Percentiles rank a stretch among this genome's conserved stretches.
Evolutionary conservation across 2,888 invertebrate genomes (phyloP).

Genomic region (Athetis lepigone): DNA sequence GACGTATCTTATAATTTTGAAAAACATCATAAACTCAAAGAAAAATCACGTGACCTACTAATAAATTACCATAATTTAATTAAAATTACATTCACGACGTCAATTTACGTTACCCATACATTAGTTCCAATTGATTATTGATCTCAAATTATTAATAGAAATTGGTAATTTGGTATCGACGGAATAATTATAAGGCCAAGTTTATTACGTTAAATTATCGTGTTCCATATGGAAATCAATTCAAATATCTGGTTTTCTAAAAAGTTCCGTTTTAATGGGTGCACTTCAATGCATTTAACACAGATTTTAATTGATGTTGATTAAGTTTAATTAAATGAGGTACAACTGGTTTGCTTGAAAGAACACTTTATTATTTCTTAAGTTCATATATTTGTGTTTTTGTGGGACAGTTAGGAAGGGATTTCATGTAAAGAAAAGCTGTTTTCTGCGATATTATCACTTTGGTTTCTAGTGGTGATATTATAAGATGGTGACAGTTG

Average conservation of each 20-base stretch:
- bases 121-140: constrained; percentile 27
- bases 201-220: constrained; percentile 36
- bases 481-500: no score
- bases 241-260: constrained; percentile 27
- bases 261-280: constrained; percentile 43
- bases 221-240: constrained; percentile 44
- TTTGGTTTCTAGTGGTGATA: no score
- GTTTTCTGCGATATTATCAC: no score
- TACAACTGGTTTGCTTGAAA: constrained; percentile 35
- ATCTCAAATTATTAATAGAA: constrained; percentile 26
- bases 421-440: neutral
- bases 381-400: neutral
- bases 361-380: constrained; percentile 19
- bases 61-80: constrained; percentile 48
- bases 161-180: constrained; percentile 41
- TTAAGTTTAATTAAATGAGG: constrained; percentile 22
- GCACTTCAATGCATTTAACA: constrained; percentile 40
- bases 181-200: constrained; percentile 18
- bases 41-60: constrained; percentile 17
- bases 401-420: neutral
- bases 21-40: constrained; percentile 34
- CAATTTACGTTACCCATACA: constrained; percentile 19
- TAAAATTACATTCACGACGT: constrained; percentile 30
- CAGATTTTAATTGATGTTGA: constrained; percentile 32
- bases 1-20: constrained; percentile 35